These are phyloP conservation scores for Ascidia mentula DNA, from an alignment of 23 tunicate genomes.

Conservation along the genomic window DNA sequence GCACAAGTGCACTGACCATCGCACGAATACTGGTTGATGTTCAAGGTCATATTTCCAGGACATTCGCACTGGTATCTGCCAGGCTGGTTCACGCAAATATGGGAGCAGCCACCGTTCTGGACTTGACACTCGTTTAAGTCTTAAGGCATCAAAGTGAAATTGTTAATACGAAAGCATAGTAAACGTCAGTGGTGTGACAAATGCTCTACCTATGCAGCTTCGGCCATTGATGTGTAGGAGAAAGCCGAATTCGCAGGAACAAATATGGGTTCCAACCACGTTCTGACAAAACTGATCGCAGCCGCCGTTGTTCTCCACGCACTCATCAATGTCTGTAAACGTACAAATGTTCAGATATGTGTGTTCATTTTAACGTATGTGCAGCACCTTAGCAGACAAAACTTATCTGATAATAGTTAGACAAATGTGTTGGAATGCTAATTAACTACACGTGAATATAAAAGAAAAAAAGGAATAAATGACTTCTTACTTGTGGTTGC, in stretches of 20 bases:
- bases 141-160: conserved; percentile 2
- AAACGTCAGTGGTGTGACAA: not conserved
- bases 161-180: not conserved
- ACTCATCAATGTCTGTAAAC: conserved; percentile 66
- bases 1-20: conserved; percentile 46
- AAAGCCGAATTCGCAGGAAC: conserved; percentile 60
- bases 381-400: no score
- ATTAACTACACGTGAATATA: no score
- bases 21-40: conserved; percentile 33
- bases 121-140: conserved; percentile 78
- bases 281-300: conserved; percentile 77
- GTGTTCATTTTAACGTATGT: no score
- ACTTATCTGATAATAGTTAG: no score
- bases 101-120: conserved; percentile 80
- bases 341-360: not conserved
- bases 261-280: conserved; percentile 40
- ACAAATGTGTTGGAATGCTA: no score
- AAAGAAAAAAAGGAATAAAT: no score
- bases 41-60: conserved; percentile 53
- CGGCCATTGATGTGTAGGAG: conserved; percentile 55
- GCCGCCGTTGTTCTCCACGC: conserved; percentile 51
- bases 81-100: conserved; percentile 62
- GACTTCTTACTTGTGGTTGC: no score
- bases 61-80: conserved; percentile 74
- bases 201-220: conserved; percentile 47